Evolutionary conservation across 2,888 invertebrate species (phyloP).

Genomic region (Erebia palarica): DNA sequence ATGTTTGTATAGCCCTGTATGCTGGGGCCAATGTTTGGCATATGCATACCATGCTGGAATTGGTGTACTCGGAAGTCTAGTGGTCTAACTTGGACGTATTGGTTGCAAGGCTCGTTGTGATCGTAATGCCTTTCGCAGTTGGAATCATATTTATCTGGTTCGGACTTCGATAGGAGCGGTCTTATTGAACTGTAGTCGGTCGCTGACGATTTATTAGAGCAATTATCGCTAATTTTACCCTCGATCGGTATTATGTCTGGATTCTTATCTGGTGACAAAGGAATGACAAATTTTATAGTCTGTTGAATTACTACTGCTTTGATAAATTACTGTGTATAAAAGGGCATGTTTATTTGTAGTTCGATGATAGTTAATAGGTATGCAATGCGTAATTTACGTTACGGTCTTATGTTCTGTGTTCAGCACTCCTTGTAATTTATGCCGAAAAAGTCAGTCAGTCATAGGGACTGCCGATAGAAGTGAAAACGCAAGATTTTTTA

Average conservation of each 20-base stretch:
- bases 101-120: constrained; percentile 66
- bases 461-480: no score
- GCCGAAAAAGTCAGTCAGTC: no score
- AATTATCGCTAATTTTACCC: constrained; percentile 75
- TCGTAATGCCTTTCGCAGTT: constrained; percentile 67
- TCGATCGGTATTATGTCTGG: constrained; percentile 78
- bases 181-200: constrained; percentile 73
- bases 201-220: constrained; percentile 73
- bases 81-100: constrained; percentile 71
- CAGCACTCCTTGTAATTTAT: no score
- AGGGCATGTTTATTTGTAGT: no score
- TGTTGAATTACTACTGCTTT: background rate
- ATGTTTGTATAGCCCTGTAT: constrained; percentile 55
- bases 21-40: constrained; percentile 61
- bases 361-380: no score
- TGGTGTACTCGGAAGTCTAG: constrained; percentile 63
- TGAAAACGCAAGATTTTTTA: no score
- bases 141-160: constrained; percentile 67
- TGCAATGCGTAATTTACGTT: no score
- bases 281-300: constrained; percentile 3
- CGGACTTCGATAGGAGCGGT: constrained; percentile 68
- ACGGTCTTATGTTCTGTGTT: no score
- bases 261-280: constrained; percentile 65
- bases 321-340: background rate
- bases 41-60: constrained; percentile 45